Evolutionary conservation across 2,113 vertebrate genomes (phyloP), one percentile per base, ranked within the genome.

Genomic region (Cebidichthys violaceus): DNA sequence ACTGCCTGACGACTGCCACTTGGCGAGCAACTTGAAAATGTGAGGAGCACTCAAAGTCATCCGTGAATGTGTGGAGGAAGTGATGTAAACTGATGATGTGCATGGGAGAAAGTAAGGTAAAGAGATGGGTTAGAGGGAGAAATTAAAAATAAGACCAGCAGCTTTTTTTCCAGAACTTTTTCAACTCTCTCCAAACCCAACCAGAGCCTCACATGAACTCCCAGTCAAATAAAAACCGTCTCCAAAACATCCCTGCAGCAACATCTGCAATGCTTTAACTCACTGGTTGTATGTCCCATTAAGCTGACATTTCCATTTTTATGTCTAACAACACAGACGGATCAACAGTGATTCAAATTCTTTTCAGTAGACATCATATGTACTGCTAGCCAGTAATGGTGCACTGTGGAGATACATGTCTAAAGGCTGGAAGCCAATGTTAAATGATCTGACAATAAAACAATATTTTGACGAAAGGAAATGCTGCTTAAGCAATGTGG

Each of bases 281-380:
- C 29, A 35, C 57, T 70, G 54, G 24, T 35, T 73, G 47, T 54
- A 59, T 64, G 61, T 77, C 18, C 70, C 77, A 85, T 85, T 60
- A 79, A 68, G 17, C 10, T 70, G 73, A 54, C 70, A 73, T 84
- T 86, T 89, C 67, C 0, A n/a, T 72, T 84, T 27, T 77, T 73
- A 59, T 70, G 62, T 81, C 61, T 47, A 76, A 2, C 70, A 86
- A 71, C 54, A 33, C 5, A 11, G 39, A 66, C 4, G 8, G 31
- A 83, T 68, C 61, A 77, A 65, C 69, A 43, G 66, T 65, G 35
- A 78, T 83, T 66, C 45, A 70, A 87, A 88, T 87, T 76, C 85
- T 61, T 77, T 39, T 86, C 14, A 62, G 74, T 20, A 14, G 31
- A 77, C 54, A 24, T 60, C 73, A 71, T 9, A 35, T 41, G 67